A percentile compares a stretch with the other conserved stretches of the same genome.
phyloP scores from a whole-genome alignment of 2,797 vertebrate species.

The Acrossocheilus wenchowensis region DNA sequence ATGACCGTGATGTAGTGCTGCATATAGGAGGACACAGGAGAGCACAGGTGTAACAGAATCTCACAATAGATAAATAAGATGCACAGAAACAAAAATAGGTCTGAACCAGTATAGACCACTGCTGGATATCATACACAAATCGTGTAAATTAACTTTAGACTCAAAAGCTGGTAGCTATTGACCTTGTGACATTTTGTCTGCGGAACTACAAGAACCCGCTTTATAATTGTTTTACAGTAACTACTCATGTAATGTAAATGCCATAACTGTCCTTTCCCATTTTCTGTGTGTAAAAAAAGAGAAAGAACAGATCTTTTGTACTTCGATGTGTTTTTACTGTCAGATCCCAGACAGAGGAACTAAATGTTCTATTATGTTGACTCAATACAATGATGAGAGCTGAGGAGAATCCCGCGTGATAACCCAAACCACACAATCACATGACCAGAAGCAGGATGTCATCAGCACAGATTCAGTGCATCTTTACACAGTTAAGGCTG shows the following conservation, averaged over 20 bases:
- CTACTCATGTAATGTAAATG: background rate
- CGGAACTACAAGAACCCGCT: background rate
- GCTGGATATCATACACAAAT: background rate
- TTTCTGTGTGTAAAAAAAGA: background rate
- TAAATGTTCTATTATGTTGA: background rate
- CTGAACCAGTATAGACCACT: background rate
- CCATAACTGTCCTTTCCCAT: background rate
- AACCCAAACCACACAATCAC: background rate
- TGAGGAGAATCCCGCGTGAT: background rate
- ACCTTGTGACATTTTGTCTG: background rate
- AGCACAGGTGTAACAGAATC: too few relatives aligned
- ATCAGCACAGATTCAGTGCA: background rate
- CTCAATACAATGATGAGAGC: background rate
- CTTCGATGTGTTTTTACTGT: background rate
- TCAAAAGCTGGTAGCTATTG: background rate
- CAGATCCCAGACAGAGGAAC: background rate
- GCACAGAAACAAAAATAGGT: background rate
- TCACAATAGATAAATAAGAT: background rate
- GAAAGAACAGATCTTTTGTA: conserved; percentile 7
- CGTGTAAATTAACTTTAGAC: background rate
- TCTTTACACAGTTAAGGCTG: background rate
- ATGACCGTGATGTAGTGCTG: too few relatives aligned
- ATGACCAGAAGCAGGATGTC: background rate
- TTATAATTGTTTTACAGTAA: background rate
- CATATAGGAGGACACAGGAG: too few relatives aligned